Percentiles rank a stretch among this genome's conserved stretches.
Evolutionary conservation across 2,797 vertebrate species (phyloP).

Genomic region (Phylloscopus collybita): DNA sequence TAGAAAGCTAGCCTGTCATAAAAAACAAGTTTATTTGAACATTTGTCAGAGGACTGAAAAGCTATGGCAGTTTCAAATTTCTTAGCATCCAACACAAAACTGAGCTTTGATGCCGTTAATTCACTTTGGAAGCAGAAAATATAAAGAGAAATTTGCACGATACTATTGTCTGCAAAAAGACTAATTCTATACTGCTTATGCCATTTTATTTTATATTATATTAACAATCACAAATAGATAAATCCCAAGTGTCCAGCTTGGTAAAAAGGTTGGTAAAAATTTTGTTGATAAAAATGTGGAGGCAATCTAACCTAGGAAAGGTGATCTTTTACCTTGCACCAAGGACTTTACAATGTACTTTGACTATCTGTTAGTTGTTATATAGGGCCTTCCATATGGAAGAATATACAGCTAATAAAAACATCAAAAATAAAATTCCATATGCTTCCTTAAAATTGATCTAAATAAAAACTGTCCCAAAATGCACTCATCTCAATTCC

Average conservation of each 20-base stretch:
- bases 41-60: background rate
- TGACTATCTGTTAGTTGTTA: background rate
- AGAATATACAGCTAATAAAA: background rate
- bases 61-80: background rate
- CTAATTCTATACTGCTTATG: background rate
- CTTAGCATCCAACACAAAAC: background rate
- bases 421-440: background rate
- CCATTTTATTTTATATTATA: background rate
- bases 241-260: background rate
- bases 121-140: background rate
- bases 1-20: background rate
- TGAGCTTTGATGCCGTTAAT: background rate
- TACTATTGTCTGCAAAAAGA: background rate
- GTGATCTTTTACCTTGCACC: background rate
- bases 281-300: background rate
- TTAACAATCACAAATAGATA: background rate
- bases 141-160: background rate
- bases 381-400: background rate
- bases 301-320: background rate
- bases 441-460: background rate
- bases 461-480: background rate
- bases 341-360: background rate
- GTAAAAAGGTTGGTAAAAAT: no score
- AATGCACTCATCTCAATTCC: background rate
- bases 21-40: background rate